Conservation (phyloP, 2,888 invertebrate genomes). For the Holacanthella duospinosa region DNA sequence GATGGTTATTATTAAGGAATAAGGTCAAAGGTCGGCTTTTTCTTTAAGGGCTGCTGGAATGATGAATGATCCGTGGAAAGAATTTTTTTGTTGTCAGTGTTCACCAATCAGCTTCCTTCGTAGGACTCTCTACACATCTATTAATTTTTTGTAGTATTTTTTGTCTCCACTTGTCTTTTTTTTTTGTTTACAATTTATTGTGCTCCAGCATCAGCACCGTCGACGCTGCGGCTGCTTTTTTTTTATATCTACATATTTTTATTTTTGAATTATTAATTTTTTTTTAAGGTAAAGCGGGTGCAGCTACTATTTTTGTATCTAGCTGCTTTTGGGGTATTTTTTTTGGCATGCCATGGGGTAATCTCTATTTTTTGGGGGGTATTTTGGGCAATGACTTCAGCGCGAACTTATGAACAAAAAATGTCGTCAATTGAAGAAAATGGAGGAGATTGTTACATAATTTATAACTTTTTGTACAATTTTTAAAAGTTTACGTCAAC, state of each 20-base stretch:
- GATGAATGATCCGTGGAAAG: neutral
- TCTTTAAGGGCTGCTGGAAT: neutral
- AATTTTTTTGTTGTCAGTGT: neutral
- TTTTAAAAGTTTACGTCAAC: constrained; percentile 52
- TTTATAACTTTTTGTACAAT: neutral
- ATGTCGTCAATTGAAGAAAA: no score
- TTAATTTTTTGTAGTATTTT: no score
- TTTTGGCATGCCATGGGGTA: no score
- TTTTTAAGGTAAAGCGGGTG: no score
- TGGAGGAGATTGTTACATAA: no score
- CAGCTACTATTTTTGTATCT: no score
- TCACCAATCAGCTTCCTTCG: neutral
- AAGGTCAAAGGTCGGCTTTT: neutral
- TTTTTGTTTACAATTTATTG: neutral
- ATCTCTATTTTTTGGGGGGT: neutral
- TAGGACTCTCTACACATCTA: neutral
- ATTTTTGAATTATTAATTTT: neutral
- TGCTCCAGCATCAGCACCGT: neutral
- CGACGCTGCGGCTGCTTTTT: neutral
- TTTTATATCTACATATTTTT: neutral
- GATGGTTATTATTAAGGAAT: no score
- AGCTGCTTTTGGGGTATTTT: no score
- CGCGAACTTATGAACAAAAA: neutral
- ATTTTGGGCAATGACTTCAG: neutral
- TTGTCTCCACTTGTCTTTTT: neutral